Evolutionary conservation across 2,797 vertebrate species (phyloP).

Genomic region (Cyprinodon diabolis): DNA sequence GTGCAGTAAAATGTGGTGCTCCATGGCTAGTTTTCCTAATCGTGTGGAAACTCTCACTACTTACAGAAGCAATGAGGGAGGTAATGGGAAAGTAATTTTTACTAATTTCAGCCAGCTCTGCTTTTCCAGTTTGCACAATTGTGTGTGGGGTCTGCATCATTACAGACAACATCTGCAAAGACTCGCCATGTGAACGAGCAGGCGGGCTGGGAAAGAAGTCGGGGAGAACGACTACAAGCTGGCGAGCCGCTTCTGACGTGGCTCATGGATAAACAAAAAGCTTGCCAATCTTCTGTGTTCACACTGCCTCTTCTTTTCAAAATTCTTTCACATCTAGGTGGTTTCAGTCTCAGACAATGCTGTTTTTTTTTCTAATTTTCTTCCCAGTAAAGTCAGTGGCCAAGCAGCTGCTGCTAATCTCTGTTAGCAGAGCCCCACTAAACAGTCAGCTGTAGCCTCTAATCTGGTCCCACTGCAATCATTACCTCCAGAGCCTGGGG

Average conservation of each 20-base stretch:
- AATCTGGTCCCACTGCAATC: constrained; percentile 73
- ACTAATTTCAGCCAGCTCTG: constrained; percentile 82
- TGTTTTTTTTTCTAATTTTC: constrained; percentile 2
- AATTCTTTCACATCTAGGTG: constrained; percentile 54
- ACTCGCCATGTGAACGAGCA: constrained; percentile 68
- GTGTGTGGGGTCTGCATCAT: constrained; percentile 82
- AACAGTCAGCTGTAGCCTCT: constrained; percentile 74
- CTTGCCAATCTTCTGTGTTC: constrained; percentile 59
- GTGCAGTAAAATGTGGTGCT: constrained; percentile 53
- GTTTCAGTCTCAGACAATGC: constrained; percentile 54
- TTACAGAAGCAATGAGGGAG: constrained; percentile 87
- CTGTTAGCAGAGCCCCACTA: constrained; percentile 70
- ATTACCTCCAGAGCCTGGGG: constrained; percentile 68
- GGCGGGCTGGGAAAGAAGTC: constrained; percentile 14
- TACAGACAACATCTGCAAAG: constrained; percentile 83
- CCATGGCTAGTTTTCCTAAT: constrained; percentile 80
- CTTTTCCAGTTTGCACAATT: constrained; percentile 77
- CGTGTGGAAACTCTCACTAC: constrained; percentile 83
- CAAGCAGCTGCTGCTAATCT: constrained; percentile 77
- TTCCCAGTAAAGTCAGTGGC: constrained; percentile 54
- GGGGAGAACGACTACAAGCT: constrained; percentile 46
- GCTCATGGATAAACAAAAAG: constrained; percentile 45
- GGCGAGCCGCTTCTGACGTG: constrained; percentile 53
- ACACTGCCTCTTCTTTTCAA: constrained; percentile 76
- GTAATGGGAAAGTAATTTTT: constrained; percentile 88